These are phyloP conservation scores for Drosophila affinis DNA, from an alignment of 2,888 invertebrate genomes.

Conservation along the genomic window DNA sequence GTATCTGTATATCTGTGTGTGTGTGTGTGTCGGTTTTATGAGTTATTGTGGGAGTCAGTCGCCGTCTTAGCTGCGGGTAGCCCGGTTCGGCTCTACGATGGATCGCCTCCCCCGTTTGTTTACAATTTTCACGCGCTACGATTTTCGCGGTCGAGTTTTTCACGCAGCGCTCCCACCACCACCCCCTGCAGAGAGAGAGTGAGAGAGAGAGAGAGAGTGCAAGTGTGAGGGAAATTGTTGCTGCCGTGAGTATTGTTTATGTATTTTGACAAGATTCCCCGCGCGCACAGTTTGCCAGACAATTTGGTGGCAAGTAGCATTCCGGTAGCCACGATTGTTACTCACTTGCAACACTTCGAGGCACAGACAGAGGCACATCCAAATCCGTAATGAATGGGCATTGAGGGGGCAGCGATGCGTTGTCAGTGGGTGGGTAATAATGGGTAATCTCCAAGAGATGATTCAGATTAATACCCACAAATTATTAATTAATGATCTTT, in stretches of 20 bases:
- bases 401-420: background rate
- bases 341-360: conserved; percentile 7
- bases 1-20: conserved; percentile 32
- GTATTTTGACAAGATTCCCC: conserved; percentile 82
- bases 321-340: background rate
- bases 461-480: background rate
- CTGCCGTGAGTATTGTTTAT: conserved; percentile 76
- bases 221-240: conserved; percentile 72
- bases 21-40: conserved; percentile 56
- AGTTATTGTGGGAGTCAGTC: conserved; percentile 78
- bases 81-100: background rate
- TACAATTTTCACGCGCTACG: conserved; percentile 75
- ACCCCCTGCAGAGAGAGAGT: background rate
- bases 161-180: conserved; percentile 57
- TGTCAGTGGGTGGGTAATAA: no score
- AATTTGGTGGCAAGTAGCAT: conserved; percentile 61
- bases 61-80: conserved; percentile 65
- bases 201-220: conserved; percentile 60
- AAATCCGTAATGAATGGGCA: no score
- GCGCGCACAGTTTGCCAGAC: conserved; percentile 72
- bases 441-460: conserved; percentile 4
- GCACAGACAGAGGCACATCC: conserved; percentile 15
- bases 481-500: background rate
- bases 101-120: conserved; percentile 60
- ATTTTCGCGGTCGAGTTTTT: conserved; percentile 78